These are phyloP conservation scores for Amphimedon queenslandica DNA, from an alignment of 37 sponge, comb jelly and placozoan genomes.

Conservation along the genomic window DNA sequence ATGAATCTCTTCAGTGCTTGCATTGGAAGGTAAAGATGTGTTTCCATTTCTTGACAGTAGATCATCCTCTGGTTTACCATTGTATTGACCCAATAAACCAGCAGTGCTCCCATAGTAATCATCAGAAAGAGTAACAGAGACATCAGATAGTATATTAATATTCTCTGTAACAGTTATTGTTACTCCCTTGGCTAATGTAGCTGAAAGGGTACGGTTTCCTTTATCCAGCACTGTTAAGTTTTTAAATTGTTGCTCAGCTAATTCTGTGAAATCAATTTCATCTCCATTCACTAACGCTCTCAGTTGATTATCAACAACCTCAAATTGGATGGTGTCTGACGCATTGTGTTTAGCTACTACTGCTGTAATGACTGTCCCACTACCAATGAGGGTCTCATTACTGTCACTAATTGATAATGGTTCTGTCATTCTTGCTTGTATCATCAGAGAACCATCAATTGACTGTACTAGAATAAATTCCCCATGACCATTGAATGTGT, in stretches of 20 bases:
- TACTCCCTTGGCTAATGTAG: constrained; percentile 36
- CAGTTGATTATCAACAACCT: no score
- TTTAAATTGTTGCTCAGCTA: constrained; percentile 25
- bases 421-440: constrained; percentile 40
- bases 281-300: constrained; percentile 39
- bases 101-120: constrained; percentile 7
- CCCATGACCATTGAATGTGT: constrained; percentile 46
- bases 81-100: constrained; percentile 67
- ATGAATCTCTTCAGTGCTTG: no score
- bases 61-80: no score
- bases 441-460: constrained; percentile 9
- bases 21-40: constrained; percentile 17
- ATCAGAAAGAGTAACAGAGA: constrained; percentile 25
- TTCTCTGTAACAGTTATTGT: constrained; percentile 21
- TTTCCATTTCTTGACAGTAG: constrained; percentile 67
- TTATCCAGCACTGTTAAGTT: constrained; percentile 19
- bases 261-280: constrained; percentile 24
- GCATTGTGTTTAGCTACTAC: constrained; percentile 18
- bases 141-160: constrained; percentile 28
- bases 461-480: constrained; percentile 29
- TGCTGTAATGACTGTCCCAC: constrained; percentile 41
- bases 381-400: neutral
- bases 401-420: neutral
- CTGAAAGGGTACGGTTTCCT: constrained; percentile 21
- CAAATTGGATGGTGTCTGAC: constrained; percentile 40